phyloP scores from a whole-genome alignment of 2,797 vertebrate genomes.

The Melanotaenia parkinsoni region DNA sequence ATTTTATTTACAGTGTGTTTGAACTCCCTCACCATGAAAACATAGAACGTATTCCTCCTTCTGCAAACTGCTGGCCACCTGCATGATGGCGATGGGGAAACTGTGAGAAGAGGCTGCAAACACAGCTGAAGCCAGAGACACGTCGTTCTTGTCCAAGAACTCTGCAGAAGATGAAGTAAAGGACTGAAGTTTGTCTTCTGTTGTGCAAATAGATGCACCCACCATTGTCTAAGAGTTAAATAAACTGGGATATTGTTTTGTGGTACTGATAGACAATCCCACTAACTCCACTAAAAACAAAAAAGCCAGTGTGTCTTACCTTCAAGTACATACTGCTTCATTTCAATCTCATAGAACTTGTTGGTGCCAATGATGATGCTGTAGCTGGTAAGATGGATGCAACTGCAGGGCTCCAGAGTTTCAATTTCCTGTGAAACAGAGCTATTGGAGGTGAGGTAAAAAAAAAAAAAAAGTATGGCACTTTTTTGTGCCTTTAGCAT shows the following conservation, averaged over 20 bases:
- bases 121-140: constrained; percentile 92
- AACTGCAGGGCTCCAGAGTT: constrained; percentile 98
- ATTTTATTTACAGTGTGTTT: neutral
- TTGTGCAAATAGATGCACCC: neutral
- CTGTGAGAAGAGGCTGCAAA: constrained; percentile 96
- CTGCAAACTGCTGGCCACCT: constrained; percentile 91
- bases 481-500: neutral
- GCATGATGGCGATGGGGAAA: constrained; percentile 96
- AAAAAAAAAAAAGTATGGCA: neutral
- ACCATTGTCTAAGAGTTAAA: neutral
- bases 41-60: constrained; percentile 97
- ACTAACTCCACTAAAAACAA: neutral
- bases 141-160: constrained; percentile 98
- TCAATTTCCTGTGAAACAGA: constrained; percentile 90
- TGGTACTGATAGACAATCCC: neutral
- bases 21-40: constrained; percentile 88
- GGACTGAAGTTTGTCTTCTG: neutral
- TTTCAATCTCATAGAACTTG: constrained; percentile 99
- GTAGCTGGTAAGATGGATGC: constrained; percentile 96
- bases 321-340: constrained; percentile 98
- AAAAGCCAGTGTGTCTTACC: constrained; percentile 75
- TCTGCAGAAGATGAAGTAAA: constrained; percentile 77
- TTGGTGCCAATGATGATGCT: constrained; percentile 99
- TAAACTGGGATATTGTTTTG: neutral
- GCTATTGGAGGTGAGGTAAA: neutral